Conservation (phyloP, 2,113 vertebrate species). For the Oceanodroma tethys region DNA sequence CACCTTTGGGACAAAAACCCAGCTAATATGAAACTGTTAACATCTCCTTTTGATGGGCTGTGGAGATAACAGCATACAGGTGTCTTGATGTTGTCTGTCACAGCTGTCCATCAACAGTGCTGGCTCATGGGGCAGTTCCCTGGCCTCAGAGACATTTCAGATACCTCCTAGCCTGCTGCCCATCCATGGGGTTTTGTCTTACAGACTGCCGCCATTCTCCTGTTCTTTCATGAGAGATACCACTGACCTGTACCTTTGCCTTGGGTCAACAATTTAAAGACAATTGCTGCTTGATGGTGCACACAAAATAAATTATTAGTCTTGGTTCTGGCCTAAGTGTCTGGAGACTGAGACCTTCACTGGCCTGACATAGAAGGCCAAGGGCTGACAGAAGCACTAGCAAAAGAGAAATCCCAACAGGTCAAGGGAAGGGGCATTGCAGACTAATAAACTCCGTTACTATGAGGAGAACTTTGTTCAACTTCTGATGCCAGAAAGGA, state of each 20-base stretch:
- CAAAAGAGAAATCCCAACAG: not conserved
- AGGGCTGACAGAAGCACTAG: not conserved
- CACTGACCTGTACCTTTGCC: not conserved
- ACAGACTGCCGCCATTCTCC: not conserved
- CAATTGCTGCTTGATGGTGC: not conserved
- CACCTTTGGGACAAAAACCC: not conserved
- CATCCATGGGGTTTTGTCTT: not conserved
- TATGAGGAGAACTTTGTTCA: not conserved
- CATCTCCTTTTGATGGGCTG: not conserved
- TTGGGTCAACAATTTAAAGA: not conserved
- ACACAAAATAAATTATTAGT: not conserved
- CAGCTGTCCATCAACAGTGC: not conserved
- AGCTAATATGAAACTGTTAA: not conserved
- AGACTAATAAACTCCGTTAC: conserved; percentile 10
- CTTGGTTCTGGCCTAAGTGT: not conserved
- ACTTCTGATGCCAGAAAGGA: not conserved
- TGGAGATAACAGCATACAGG: not conserved
- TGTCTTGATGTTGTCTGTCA: not conserved
- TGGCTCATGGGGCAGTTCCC: not conserved
- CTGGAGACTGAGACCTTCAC: not conserved
- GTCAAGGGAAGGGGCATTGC: not conserved
- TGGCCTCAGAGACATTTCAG: not conserved
- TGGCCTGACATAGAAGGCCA: not conserved
- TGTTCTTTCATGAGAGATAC: not conserved
- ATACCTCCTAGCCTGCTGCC: not conserved